Conservation (phyloP, 2,888 invertebrate genomes). For the Microplitis manilae region DNA sequence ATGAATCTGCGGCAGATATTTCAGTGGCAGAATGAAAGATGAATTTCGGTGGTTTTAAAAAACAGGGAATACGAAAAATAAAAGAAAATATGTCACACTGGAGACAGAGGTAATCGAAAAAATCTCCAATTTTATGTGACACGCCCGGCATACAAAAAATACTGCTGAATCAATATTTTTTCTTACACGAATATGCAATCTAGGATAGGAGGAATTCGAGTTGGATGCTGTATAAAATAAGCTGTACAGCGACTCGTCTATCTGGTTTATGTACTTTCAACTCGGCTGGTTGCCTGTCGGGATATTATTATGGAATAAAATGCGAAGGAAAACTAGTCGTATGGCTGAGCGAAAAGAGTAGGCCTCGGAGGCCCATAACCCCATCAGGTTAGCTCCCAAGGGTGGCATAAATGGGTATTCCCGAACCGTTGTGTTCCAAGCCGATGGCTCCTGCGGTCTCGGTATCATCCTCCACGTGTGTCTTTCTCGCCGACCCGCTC, state of each 20-base stretch:
- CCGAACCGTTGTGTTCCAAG: slow-evolving; percentile 49
- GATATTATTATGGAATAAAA: slow-evolving; percentile 69
- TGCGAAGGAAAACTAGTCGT: slow-evolving; percentile 67
- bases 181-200: slow-evolving; percentile 66
- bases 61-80: slow-evolving; percentile 46
- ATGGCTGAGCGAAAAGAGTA: slow-evolving; percentile 67
- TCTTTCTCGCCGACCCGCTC: slow-evolving; percentile 35
- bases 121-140: slow-evolving; percentile 55
- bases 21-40: slow-evolving; percentile 43
- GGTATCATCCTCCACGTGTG: slow-evolving; percentile 44
- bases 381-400: slow-evolving; percentile 73
- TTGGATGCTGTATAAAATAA: slow-evolving; percentile 4
- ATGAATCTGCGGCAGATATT: slow-evolving; percentile 7
- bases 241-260: not conserved
- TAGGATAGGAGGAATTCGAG: slow-evolving; percentile 62
- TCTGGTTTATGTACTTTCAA: slow-evolving; percentile 18
- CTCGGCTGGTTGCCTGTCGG: slow-evolving; percentile 38
- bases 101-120: slow-evolving; percentile 48
- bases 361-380: slow-evolving; percentile 76
- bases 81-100: slow-evolving; percentile 28
- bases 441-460: slow-evolving; percentile 60
- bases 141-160: slow-evolving; percentile 39
- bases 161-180: slow-evolving; percentile 54
- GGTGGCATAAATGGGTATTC: slow-evolving; percentile 64
- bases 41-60: slow-evolving; percentile 50